A percentile compares a stretch with the other conserved stretches of the same genome.
Evolutionary conservation across 2,797 vertebrate genomes (phyloP).

Genomic region (Eospalax fontanierii): DNA sequence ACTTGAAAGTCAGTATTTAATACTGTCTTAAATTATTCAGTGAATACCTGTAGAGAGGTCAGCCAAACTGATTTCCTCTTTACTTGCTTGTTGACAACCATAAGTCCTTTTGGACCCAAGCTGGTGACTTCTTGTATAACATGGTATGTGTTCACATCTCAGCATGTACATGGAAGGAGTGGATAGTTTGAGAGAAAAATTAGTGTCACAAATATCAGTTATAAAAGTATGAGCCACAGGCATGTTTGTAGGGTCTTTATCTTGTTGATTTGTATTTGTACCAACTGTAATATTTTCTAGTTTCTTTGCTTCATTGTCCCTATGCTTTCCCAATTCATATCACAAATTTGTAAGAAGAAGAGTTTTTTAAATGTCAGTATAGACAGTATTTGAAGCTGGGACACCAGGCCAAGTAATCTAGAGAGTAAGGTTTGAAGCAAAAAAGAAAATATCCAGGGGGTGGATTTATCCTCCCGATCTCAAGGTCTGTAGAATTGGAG

Average conservation of each 20-base stretch:
- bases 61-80: background rate
- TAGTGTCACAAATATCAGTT: background rate
- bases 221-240: background rate
- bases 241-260: background rate
- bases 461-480: background rate
- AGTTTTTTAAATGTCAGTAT: background rate
- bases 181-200: background rate
- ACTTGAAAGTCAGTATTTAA: background rate
- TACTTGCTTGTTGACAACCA: background rate
- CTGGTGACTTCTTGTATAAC: background rate
- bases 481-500: background rate
- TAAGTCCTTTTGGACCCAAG: background rate
- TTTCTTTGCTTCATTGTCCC: background rate
- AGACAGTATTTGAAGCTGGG: background rate
- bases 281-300: too few species aligned
- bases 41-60: background rate
- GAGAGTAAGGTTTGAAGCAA: background rate
- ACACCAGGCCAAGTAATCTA: background rate
- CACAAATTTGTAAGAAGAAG: background rate
- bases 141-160: background rate
- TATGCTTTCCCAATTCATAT: background rate
- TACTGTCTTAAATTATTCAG: background rate
- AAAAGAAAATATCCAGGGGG: background rate
- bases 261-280: background rate
- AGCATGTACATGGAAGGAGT: background rate